Evolutionary conservation across 2,888 invertebrate genomes (phyloP), one percentile per base, ranked within the genome.

Genomic region (Eupsilia transversa): DNA sequence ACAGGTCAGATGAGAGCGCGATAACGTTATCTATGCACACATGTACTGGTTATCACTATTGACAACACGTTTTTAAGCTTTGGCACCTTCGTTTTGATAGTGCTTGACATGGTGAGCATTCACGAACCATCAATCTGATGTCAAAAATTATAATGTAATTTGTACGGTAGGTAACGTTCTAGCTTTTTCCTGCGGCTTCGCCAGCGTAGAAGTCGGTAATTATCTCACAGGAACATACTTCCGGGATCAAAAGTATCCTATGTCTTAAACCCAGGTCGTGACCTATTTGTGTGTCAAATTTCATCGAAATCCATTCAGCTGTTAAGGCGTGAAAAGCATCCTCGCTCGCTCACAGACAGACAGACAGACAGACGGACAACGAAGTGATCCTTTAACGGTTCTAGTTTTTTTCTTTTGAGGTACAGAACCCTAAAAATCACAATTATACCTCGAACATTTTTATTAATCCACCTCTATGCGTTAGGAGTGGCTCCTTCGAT

Each of bases 1-100:
- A 61, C 43, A 59, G 75, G 71, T 75, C 70, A 82, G 72, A 77
- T 77, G 83, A 83, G 78, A 68, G 12, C 14, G 56, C 46, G 80
- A 83, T 85, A 73, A 41, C 54, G 46, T 70, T 82, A 85, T 83
- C 78, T 66, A 54, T 52, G 27, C 67, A 60, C 65, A 77, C 71
- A 59, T 72, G 33, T 75, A 49, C 33, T 14, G 20, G 33, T 43
- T 71, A 75, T 83, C 72, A 64, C 38, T 72, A 80, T 83, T 80
- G 72, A 85, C 80, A 85, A 79, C 66, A 68, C 66, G 41, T 35
- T 72, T 76, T 57, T 64, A 33, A 20, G 65, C 52, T 76, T 72
- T 66, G 54, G 59, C 27, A 68, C 43, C 33, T 75, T 65, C 38
- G 4, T 72, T 72, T 41, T 27, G 17, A 64, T 46, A 56, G 27